Base-by-base conservation (phyloP, 2,113 vertebrate genomes). In the Actenoides lindsayi region DNA sequence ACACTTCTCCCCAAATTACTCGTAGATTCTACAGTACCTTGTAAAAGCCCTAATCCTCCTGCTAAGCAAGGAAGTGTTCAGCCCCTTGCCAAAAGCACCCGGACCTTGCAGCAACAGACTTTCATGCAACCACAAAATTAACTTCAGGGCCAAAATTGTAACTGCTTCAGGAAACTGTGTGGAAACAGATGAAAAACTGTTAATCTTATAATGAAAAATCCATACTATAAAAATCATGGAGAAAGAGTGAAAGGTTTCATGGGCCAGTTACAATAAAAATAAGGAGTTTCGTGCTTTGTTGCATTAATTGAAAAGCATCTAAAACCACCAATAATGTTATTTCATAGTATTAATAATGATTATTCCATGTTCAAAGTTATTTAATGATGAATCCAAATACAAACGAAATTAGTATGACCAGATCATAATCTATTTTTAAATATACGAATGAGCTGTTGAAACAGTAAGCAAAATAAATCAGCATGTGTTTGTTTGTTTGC, bases 231-330 rank as follows among this genome's bases (percentile, higher is more conserved):
- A 94, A 94, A 92, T 96, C 89, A 96, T 6, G 18, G 75, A 82
- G 59, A 94, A 79, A 67, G 44, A 83, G 53, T 19, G 33, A 85
- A 91, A 80, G 71, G 95, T 96, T 90, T 95, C 48, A 92, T 9
- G 76, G 64, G 51, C 65, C 73, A 83, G 50, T 51, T 85, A 74
- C 46, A 37, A 39, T 63, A 68, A 92, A 80, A 77, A 76, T 71
- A 65, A 84, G 63, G 90, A 84, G 92, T 96, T 97, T 92, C 37
- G 83, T 0, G 0, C 85, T 90, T 92, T 94, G 33, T 94, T 89
- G 86, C 56, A 80, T 92, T 96, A 96, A 96, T 87, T 97, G 85
- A 71, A 95, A 89, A 94, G 19, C 41, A 69, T 90, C 87, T 93
- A 88, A 94, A 98, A 59, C 3, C 69, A 92, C 56, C 50, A 80